Evolutionary conservation across 35 echinoderm and acorn worm species (phyloP), one percentile per base, ranked within the genome.

Genomic region (Eucidaris tribuloides): DNA sequence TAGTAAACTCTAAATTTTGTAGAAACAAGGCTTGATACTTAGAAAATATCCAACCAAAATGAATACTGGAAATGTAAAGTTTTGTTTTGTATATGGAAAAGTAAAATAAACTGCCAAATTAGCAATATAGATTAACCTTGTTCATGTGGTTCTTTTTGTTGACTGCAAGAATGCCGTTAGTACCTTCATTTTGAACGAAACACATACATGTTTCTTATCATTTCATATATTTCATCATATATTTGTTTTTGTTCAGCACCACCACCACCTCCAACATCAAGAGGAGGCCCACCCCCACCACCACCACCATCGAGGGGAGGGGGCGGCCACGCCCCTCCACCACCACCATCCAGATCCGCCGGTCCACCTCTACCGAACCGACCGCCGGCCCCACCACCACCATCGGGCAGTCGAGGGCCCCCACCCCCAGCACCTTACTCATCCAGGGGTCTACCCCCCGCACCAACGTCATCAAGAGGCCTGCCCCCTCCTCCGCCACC

Each of bases 401-500:
- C 87, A 63, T 60, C 76, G 9, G 30, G 42, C 3, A 44, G 45
- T 34, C 56, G 81, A 40, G 81, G 88, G n/a, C 45, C 32, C 40
- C 80, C 81, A 23, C 81, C 88, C 20, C 88, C 86, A 42, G 78
- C 87, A 17, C 81, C 80, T 42, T 81, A 80, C 49, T 71, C 49
- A 36, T 55, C 81, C 5, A 34, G 81, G 28, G 50, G 63, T 78
- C 48, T 42, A 44, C 68, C 65, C 5, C 80, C 88, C 39, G 81
- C 81, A 7, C 88, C 88, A 27, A 52, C 72, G n/a, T 46, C 81
- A 1, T 23, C 68, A 7, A 39, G 72, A 24, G 76, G 85, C 30
- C 81, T 56, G 22, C 71, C 88, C 18, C 65, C 88, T 44, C 82
- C 81, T 42, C 88, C 88, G 7, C 82, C 82, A 15, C 84, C 84